Evolutionary conservation across 2,888 invertebrate genomes (phyloP), one percentile per base, ranked within the genome.

Genomic region (Agriopis aurantiaria): DNA sequence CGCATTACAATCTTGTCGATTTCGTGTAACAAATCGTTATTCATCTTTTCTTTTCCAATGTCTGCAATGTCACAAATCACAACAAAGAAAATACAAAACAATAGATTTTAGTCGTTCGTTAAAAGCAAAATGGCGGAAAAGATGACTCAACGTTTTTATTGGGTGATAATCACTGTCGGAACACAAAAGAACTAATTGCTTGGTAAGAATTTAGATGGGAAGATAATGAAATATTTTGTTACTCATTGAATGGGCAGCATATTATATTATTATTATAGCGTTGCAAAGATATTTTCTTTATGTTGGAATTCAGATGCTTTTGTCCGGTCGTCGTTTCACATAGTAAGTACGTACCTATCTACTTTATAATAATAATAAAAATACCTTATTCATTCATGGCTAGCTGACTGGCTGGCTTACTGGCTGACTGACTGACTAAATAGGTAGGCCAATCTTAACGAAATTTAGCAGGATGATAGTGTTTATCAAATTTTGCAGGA

Each of bases 141-240:
- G 71, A 73, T 73, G 75, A 73, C 49, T 63, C n/a, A 57, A 40
- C 69, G 55, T 69, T 73, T 70, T 75, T 65, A 69, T 73, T 75
- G 75, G 69, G 49, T 49, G 17, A 62, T 72, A 68, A 72, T 72
- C 73, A 53, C 53, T 62, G 59, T 65, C 46, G 45, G 14, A 33
- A 41, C 59, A 71, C 71, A 69, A 72, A 65, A 61, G 64, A 64
- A 59, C 49, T 69, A 69, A 69, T 65, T 69, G 69, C 60, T 55
- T 45, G 51, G 53, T 43, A 58, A 59, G 64, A 68, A n/a, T 64
- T 55, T 60, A 65, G 65, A 40, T 9, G 17, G 48, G 41, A 23
- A 55, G 60, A 4, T 48, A 55, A 43, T 64, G 59, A 41, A 9
- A n/a, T 10, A 52, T 58, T 58, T 63, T 48, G 51, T 64, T n/a